Evolutionary conservation across 2,797 vertebrate genomes (phyloP), one percentile per base, ranked within the genome.

Genomic region (Pitangus sulphuratus): DNA sequence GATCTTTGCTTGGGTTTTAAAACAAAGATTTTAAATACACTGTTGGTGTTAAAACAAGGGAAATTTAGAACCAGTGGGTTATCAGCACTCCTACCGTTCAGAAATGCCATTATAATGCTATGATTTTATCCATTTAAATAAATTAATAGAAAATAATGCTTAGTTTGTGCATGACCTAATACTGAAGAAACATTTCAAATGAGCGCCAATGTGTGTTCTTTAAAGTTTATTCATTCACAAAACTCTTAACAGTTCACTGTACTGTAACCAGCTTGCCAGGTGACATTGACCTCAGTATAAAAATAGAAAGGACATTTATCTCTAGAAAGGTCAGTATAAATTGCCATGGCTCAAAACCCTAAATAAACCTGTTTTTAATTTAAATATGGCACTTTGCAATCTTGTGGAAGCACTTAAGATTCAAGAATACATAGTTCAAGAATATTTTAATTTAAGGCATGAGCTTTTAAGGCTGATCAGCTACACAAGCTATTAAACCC

Each of bases 201-300:
- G 22, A 84, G 74, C 35, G 58, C 53, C 57, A 31, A 44, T 8
- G 16, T 68, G 40, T 69, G 53, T 85, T 57, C 60, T 93, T 56
- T 91, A 64, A 88, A 89, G 87, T 87, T 95, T 91, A 93, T 70
- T 96, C 83, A 96, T 95, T 96, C 94, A 97, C 82, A 85, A 91
- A 94, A 81, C 76, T 64, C 48, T 58, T 77, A 83, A 85, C 48
- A 95, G 89, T 74, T 95, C 64, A 92, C 60, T 80, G 91, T 58
- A 80, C 89, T 94, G 78, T 80, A 89, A 87, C 94, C 78, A 93
- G 78, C 64, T 74, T 87, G 68, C 75, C 64, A 91, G 93, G 94
- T 97, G 87, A 91, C 94, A 92, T 31, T 93, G 93, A 95, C 94
- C 96, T 95, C 74, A 61, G 76, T 25, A 71, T 61, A 95, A 94